Evolutionary conservation across 1,140 invertebrate genomes (phyloP).

Genomic region (Chironomus striatipennis): DNA sequence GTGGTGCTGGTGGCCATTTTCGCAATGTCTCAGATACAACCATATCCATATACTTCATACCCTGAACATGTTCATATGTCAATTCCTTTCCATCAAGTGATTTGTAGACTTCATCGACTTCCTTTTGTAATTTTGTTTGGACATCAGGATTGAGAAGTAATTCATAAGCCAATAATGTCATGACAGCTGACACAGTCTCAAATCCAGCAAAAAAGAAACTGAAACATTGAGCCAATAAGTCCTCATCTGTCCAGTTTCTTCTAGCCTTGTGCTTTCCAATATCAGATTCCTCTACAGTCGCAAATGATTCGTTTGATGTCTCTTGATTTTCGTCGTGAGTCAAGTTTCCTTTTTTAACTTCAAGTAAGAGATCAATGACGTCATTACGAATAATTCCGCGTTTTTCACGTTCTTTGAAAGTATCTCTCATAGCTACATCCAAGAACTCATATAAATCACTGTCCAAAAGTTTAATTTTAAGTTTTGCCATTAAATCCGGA

Average conservation of each 20-base stretch:
- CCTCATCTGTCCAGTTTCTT: constrained; percentile 47
- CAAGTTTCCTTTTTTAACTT: constrained; percentile 32
- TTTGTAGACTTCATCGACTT: constrained; percentile 42
- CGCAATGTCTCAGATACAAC: constrained; percentile 48
- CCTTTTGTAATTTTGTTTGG: constrained; percentile 48
- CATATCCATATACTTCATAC: constrained; percentile 44
- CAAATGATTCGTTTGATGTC: constrained; percentile 38
- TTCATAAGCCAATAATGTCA: constrained; percentile 44
- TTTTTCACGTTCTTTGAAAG: constrained; percentile 36
- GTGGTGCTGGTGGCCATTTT: constrained; percentile 44
- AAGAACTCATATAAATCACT: constrained; percentile 33
- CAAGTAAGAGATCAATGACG: constrained; percentile 43
- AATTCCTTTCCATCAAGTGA: constrained; percentile 33
- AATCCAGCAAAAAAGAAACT: constrained; percentile 57
- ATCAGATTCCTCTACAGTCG: constrained; percentile 40
- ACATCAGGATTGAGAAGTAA: constrained; percentile 49
- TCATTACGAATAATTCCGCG: constrained; percentile 38
- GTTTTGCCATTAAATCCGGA: constrained; percentile 28
- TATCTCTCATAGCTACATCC: constrained; percentile 31
- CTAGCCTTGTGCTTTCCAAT: constrained; percentile 33
- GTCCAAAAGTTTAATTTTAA: constrained; percentile 30
- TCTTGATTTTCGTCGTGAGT: constrained; percentile 26
- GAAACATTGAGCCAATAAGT: constrained; percentile 53
- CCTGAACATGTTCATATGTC: constrained; percentile 41
- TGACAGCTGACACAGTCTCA: constrained; percentile 49